phyloP scores from a whole-genome alignment of 2,113 vertebrate genomes.

The Podilymbus podiceps region DNA sequence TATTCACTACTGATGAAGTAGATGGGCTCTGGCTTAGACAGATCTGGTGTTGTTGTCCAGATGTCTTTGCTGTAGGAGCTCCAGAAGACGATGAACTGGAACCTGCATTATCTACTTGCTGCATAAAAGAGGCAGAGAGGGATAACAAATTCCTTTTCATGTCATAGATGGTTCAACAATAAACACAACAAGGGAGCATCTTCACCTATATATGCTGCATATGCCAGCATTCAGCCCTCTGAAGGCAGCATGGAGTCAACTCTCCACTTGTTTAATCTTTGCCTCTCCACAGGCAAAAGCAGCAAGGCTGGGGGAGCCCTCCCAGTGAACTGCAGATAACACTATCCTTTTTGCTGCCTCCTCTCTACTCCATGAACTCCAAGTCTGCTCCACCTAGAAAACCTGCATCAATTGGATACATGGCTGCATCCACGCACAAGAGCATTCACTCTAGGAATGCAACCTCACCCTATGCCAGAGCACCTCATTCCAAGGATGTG shows the following conservation, averaged over 20 bases:
- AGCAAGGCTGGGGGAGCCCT: neutral
- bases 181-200: neutral
- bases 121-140: neutral
- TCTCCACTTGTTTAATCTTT: neutral
- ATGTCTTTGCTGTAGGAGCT: slow-evolving; percentile 56
- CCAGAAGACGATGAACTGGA: slow-evolving; percentile 55
- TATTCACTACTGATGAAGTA: slow-evolving; percentile 55
- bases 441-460: rapidly evolving
- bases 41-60: slow-evolving; percentile 71
- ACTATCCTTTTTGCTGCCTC: neutral
- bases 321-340: neutral
- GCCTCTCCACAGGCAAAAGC: neutral
- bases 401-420: neutral
- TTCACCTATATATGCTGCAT: neutral
- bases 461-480: neutral
- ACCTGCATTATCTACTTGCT: slow-evolving; percentile 62
- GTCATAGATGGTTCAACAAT: neutral
- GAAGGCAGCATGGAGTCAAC: neutral
- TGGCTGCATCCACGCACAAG: neutral
- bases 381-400: neutral
- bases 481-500: neutral
- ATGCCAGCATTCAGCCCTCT: neutral
- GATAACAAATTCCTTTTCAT: neutral
- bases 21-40: slow-evolving; percentile 65
- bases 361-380: neutral